These are phyloP conservation scores for Catharus minimus DNA, from an alignment of 2,113 vertebrate species.

Conservation along the genomic window DNA sequence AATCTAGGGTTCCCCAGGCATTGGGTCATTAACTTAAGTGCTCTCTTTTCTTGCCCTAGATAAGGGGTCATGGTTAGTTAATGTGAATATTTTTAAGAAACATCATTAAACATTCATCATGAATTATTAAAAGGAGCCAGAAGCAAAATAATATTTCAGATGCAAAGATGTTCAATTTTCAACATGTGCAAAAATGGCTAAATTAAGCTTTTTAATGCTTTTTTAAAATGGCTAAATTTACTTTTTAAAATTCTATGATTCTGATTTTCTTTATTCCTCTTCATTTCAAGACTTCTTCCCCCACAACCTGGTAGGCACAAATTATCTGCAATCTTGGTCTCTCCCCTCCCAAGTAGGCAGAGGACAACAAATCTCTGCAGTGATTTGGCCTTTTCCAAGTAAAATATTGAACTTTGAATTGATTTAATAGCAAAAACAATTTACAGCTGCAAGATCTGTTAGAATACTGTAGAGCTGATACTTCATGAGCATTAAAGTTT, in stretches of 20 bases:
- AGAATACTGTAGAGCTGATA: not conserved
- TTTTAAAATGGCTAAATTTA: not conserved
- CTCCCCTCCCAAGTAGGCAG: not conserved
- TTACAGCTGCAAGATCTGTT: not conserved
- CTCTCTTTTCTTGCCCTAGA: slow-evolving; percentile 30
- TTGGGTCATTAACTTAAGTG: not conserved
- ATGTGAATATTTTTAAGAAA: slow-evolving; percentile 9
- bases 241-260: not conserved
- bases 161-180: not conserved
- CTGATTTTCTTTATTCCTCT: not conserved
- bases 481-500: not conserved
- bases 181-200: not conserved
- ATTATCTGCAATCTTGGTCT: not conserved
- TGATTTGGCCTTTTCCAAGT: not conserved
- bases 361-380: not conserved
- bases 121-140: not conserved
- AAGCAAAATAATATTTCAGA: not conserved
- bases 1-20: not conserved
- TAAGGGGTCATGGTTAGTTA: slow-evolving; percentile 16
- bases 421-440: not conserved
- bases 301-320: not conserved
- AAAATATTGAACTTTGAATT: not conserved
- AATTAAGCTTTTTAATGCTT: not conserved
- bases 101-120: slow-evolving; percentile 6
- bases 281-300: not conserved